A percentile compares a stretch with the other conserved stretches of the same genome.
These are phyloP conservation scores for Ophioderma brevispina DNA, from an alignment of 35 echinoderm and acorn worm genomes.

Conservation along the genomic window DNA sequence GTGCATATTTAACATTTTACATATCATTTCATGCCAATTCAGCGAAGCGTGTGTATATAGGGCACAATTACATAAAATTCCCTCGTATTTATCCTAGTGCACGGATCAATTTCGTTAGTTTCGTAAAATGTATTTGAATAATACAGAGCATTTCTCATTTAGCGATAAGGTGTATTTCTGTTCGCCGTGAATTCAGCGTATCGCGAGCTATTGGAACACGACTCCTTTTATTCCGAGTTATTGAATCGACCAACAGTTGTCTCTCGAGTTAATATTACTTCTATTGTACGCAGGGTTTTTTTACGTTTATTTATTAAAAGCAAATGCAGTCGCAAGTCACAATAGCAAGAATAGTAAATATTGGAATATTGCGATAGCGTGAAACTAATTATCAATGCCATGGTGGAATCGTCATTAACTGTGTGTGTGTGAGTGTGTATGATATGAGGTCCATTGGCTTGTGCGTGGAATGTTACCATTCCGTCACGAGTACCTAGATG, in stretches of 20 bases:
- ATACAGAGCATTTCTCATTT: neutral
- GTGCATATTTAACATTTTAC: constrained; percentile 6
- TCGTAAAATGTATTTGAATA: constrained; percentile 8
- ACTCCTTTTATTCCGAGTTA: neutral
- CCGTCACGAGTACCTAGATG: too few relatives aligned
- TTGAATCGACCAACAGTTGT: neutral
- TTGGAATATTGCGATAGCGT: neutral
- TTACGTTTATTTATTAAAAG: constrained; percentile 11
- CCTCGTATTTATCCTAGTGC: neutral
- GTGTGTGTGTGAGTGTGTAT: neutral
- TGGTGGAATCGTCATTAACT: neutral
- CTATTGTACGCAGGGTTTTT: neutral
- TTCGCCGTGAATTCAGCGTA: neutral
- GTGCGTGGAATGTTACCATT: too few relatives aligned
- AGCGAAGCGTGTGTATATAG: neutral
- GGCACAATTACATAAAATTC: constrained; percentile 4
- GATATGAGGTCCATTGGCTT: too few relatives aligned
- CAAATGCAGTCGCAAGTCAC: neutral
- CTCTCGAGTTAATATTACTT: neutral
- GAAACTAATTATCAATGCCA: neutral
- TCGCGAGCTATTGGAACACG: neutral
- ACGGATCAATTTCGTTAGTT: constrained; percentile 5
- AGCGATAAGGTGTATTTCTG: neutral
- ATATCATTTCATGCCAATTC: neutral
- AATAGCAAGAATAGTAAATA: neutral